phyloP scores from a whole-genome alignment of 2,888 invertebrate genomes.

The Halictus quadricinctus region DNA sequence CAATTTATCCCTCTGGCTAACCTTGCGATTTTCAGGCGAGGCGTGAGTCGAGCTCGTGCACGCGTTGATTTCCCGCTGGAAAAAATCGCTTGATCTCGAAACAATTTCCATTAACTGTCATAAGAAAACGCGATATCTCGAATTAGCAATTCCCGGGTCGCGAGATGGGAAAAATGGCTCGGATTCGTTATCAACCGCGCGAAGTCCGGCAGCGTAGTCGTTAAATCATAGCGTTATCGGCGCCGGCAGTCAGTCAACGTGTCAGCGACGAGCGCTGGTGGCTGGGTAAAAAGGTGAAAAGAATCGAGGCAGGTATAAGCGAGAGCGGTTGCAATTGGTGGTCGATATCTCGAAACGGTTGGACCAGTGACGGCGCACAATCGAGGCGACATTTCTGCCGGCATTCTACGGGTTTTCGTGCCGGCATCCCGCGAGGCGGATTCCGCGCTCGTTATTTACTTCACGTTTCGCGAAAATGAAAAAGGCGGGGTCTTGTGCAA shows the following conservation, averaged over 20 bases:
- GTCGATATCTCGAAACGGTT: constrained; percentile 40
- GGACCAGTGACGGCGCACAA: constrained; percentile 20
- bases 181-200: constrained; percentile 33
- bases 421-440: constrained; percentile 60
- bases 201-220: constrained; percentile 5
- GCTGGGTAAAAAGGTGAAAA: neutral
- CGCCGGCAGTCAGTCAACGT: constrained; percentile 13
- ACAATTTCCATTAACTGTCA: neutral
- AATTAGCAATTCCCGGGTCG: neutral
- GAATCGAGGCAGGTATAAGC: neutral
- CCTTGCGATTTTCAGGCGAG: neutral
- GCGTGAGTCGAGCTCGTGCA: neutral
- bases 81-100: neutral
- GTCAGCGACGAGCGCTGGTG: neutral
- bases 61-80: neutral
- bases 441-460: constrained; percentile 72
- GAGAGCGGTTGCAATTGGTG: constrained; percentile 24
- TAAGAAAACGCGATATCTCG: neutral
- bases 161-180: constrained; percentile 21
- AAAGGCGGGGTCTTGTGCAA: constrained; percentile 71
- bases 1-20: neutral
- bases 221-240: constrained; percentile 37
- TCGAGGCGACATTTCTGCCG: constrained; percentile 61
- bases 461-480: constrained; percentile 75
- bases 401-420: constrained; percentile 63